A percentile compares a stretch with the other conserved stretches of the same genome.
phyloP scores from a whole-genome alignment of 2,797 vertebrate genomes.

The Microhierax caerulescens region DNA sequence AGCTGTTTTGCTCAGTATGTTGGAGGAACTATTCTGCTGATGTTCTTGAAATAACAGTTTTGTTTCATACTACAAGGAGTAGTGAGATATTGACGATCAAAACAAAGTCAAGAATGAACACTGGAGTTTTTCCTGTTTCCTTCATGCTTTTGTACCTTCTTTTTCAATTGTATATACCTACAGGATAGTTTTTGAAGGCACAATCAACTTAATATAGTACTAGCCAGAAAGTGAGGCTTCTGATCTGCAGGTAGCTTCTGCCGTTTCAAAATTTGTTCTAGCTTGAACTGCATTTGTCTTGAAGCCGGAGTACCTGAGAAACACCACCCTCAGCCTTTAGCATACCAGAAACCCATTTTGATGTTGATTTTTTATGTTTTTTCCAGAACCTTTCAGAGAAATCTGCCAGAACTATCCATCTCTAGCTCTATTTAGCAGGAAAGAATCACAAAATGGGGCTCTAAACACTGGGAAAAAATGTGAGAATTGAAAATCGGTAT shows the following conservation, averaged over 20 bases:
- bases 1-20: background rate
- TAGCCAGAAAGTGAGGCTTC: background rate
- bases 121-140: background rate
- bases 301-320: background rate
- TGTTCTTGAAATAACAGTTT: background rate
- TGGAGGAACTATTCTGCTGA: background rate
- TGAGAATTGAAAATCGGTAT: background rate
- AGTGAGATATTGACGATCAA: background rate
- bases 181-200: background rate
- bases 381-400: background rate
- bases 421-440: background rate
- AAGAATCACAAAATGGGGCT: background rate
- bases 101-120: background rate
- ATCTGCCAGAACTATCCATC: background rate
- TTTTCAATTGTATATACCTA: background rate
- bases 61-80: background rate
- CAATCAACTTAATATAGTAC: background rate
- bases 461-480: background rate
- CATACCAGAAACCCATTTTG: background rate
- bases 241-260: background rate
- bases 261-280: background rate
- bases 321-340: background rate
- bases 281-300: background rate
- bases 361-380: background rate
- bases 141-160: background rate